Evolutionary conservation across 1,140 invertebrate species (phyloP), one percentile per base, ranked within the genome.

Genomic region (Macrocentrus cingulum): DNA sequence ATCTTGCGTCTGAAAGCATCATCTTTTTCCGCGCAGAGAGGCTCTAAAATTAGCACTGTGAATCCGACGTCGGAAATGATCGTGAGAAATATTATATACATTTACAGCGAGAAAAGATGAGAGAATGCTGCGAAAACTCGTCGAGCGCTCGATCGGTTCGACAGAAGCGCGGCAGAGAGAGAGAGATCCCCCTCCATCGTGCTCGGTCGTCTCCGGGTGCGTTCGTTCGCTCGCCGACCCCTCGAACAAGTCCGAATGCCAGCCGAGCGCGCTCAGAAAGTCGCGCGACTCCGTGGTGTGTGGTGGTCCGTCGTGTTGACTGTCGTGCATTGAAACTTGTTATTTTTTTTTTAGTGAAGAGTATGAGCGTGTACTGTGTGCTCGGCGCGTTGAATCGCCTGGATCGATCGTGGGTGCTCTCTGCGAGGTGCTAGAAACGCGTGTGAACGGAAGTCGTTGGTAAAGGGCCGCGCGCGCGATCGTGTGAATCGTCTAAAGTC

Each of bases 241-340:
- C 49, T 56, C 61, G 60, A 61, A 15, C 44, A 66, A 64, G 62
- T 23, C 66, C 36, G 66, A 65, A 67, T 68, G 71, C 70, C 62
- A 66, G 62, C 66, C 73, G 69, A 69, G 60, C 66, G 62, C 65
- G 66, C 56, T 64, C 68, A 60, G 62, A 53, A 61, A 69, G 65
- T 76, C 77, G 75, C 74, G 76, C 72, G 77, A 74, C 67, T 64
- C 66, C 25, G 25, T 29, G 4, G 25, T 29, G 25, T 5, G 9
- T 29, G 9, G 25, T 29, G 25, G 25, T 29, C n/a, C n/a, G n/a
- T n/a, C n/a, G n/a, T n/a, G n/a, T n/a, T n/a, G n/a, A n/a, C n/a
- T n/a, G n/a, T n/a, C n/a, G n/a, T n/a, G n/a, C n/a, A n/a, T n/a
- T n/a, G n/a, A n/a, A n/a, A n/a, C n/a, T n/a, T n/a, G n/a, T n/a